Base-by-base conservation (phyloP, 2,888 invertebrate species). In the Ophion ventricosus region DNA sequence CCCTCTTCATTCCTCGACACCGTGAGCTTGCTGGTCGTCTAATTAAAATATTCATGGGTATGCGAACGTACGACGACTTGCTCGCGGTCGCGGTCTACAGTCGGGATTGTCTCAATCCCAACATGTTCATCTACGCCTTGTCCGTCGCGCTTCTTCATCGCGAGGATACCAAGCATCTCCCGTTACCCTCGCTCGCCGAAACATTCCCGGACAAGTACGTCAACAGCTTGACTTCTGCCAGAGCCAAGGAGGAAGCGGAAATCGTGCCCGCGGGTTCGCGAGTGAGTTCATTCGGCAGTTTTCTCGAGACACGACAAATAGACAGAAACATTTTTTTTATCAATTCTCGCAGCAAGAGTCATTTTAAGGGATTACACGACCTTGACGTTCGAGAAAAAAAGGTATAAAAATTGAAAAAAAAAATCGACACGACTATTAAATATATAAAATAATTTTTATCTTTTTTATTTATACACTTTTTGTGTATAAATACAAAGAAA, bases 121-220 rank as follows among this genome's bases (percentile, higher is more conserved):
- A 96, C 87, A 93, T 98, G 86, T 98, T 97, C 93, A 96, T 97
- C 92, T 98, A 97, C 91, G 95, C 96, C 63, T 95, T 96, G 59
- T 96, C 97, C 0, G 97, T 97, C 8, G 96, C 97, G 0, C 93
- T 97, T 25, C 94, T 97, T 89, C 97, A 97, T 94, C 95, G 97
- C 10, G 92, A 93, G 0, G 97, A 97, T 91, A 96, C 97, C 2
- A 95, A 95, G 89, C 95, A 96, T 66, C 89, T 97, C 25, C 94
- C 95, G 72, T 92, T 97, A 67, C 97, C 97, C 0, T 95, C 97
- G 0, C 95, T 98, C 86, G 95, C 96, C 57, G 96, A 97, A 92
- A 94, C 96, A 0, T 97, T 98, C 92, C 98, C 98, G 0, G 96
- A 96, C 90, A 97, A 97, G 93, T 98, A 97, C 93, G 94, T 98